Evolutionary conservation across 2,113 vertebrate species (phyloP).

Genomic region (Oxygymnocypris stewartii): DNA sequence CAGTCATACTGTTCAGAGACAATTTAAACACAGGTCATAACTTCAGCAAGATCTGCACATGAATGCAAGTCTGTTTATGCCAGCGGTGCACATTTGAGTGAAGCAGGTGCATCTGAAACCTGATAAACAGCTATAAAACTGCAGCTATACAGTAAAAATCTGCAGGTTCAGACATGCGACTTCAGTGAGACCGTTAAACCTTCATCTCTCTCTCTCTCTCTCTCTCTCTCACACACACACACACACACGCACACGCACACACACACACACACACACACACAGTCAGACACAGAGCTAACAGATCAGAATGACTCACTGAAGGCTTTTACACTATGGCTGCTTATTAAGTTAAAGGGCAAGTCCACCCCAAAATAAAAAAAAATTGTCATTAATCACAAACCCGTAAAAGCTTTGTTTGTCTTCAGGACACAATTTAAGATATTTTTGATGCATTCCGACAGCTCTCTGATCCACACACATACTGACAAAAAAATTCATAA

Average conservation of each 20-base stretch:
- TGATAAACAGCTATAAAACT: conserved; percentile 1
- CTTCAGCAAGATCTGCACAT: not conserved
- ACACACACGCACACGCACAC: not conserved
- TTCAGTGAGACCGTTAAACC: conserved; percentile 20
- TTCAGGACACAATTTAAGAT: too few relatives aligned
- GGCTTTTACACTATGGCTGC: too few relatives aligned
- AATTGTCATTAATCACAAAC: too few relatives aligned
- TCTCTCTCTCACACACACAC: not conserved
- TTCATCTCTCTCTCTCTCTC: conserved; percentile 8
- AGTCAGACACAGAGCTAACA: not conserved
- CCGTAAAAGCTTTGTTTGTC: too few relatives aligned
- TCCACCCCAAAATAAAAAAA: too few relatives aligned
- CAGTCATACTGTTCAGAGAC: not conserved
- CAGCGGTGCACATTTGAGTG: not conserved
- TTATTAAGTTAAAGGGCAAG: too few relatives aligned
- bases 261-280: conserved; percentile 24
- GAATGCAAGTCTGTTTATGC: not conserved
- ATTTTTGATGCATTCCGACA: too few relatives aligned
- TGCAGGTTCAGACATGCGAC: conserved; percentile 40
- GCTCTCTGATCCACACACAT: too few relatives aligned
- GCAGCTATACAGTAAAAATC: not conserved
- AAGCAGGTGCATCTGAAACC: conserved; percentile 48
- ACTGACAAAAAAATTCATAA: too few relatives aligned
- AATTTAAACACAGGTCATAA: not conserved
- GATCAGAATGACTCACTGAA: too few relatives aligned